Conservation (phyloP, 2,888 invertebrate species). For the Drosophila demipolita region DNA sequence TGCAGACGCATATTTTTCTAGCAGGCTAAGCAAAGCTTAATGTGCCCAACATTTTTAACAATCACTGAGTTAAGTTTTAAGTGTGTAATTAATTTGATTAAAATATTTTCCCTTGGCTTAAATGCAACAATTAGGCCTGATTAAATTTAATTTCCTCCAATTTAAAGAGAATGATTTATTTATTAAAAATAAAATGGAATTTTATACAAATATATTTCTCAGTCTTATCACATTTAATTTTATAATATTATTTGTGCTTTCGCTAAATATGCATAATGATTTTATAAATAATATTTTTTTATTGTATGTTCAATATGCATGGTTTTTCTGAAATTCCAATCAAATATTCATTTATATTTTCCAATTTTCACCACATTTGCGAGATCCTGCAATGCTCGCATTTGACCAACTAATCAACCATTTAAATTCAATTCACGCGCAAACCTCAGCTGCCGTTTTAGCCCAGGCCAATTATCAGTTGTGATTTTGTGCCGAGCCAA, state of each 20-base stretch:
- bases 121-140: slow-evolving; percentile 4
- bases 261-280: neutral
- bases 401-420: slow-evolving; percentile 50
- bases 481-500: slow-evolving; percentile 50
- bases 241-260: neutral
- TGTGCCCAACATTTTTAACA: slow-evolving; percentile 22
- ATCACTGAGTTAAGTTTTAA: slow-evolving; percentile 9
- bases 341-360: slow-evolving; percentile 1
- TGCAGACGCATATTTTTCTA: slow-evolving; percentile 54
- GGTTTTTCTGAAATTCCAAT: neutral
- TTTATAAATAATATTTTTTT: neutral
- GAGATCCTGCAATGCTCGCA: neutral
- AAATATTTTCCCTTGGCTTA: slow-evolving; percentile 9
- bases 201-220: neutral
- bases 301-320: neutral
- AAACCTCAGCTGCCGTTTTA: slow-evolving; percentile 55
- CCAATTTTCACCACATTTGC: slow-evolving; percentile 9
- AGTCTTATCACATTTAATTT: neutral
- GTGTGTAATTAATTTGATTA: slow-evolving; percentile 37
- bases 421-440: slow-evolving; percentile 62
- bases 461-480: slow-evolving; percentile 67
- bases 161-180: neutral
- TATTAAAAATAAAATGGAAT: neutral
- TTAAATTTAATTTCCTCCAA: neutral
- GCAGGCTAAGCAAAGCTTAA: slow-evolving; percentile 11